Percentiles rank a stretch among this genome's conserved stretches.
These are phyloP conservation scores for Stichodactyla helianthus DNA, from an alignment of 64 coral and sea anemone species.

Conservation along the genomic window DNA sequence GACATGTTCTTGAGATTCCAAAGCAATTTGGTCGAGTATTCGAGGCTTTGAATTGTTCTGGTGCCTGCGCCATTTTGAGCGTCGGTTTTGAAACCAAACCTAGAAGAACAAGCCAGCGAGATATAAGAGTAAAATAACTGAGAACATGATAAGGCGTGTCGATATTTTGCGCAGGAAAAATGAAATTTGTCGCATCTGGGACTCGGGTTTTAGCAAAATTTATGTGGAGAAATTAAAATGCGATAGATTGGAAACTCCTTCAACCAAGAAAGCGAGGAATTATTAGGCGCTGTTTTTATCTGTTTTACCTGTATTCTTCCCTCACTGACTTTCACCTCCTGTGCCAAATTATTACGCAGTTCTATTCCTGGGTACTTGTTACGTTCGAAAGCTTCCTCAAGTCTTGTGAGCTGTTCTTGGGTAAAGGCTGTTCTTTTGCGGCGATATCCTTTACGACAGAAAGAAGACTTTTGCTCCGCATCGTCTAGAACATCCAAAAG, in stretches of 20 bases:
- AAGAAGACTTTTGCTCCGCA: neutral
- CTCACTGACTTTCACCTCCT: constrained; percentile 30
- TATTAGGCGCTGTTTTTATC: neutral
- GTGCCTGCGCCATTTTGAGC: constrained; percentile 53
- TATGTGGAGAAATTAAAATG: too few species aligned
- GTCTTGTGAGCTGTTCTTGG: constrained; percentile 25
- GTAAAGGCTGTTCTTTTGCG: constrained; percentile 50
- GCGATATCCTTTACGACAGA: constrained; percentile 14
- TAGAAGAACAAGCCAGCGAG: neutral
- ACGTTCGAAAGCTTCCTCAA: constrained; percentile 27
- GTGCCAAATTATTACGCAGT: constrained; percentile 18
- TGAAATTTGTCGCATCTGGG: too few species aligned
- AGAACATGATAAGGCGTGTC: too few species aligned
- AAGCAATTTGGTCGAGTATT: neutral
- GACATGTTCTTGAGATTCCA: neutral
- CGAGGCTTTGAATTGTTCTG: constrained; percentile 24
- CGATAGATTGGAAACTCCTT: too few species aligned
- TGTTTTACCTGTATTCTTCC: constrained; percentile 39
- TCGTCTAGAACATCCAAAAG: neutral
- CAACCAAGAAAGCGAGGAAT: too few species aligned
- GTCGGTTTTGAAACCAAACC: constrained; percentile 80
- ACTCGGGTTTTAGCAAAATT: too few species aligned
- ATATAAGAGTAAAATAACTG: too few species aligned
- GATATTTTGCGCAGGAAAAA: too few species aligned
- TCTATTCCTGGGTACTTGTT: constrained; percentile 42